phyloP scores from a whole-genome alignment of 2,888 invertebrate genomes.

The Caenorhabditis japonica region DNA sequence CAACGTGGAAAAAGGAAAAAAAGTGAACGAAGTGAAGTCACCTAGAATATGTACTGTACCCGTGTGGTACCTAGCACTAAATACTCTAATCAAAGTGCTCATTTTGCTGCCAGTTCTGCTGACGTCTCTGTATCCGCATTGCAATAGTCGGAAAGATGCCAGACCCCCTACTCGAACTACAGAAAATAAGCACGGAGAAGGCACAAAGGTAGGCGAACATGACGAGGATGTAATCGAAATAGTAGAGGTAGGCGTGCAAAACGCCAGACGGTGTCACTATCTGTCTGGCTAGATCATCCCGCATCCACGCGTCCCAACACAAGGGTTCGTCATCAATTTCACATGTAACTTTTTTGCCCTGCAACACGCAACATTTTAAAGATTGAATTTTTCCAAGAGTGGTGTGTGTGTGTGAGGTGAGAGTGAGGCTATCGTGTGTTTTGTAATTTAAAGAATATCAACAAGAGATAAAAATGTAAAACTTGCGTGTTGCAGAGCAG shows the following conservation, averaged over 20 bases:
- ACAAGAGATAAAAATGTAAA: background rate
- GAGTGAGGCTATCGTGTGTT: background rate
- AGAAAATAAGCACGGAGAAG: conserved; percentile 1
- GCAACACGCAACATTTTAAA: conserved; percentile 52
- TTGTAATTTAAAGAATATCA: background rate
- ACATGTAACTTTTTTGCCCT: conserved; percentile 61
- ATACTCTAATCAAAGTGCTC: too few species aligned
- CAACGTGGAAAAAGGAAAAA: too few species aligned
- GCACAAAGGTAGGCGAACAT: conserved; percentile 14
- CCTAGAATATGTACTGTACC: too few species aligned
- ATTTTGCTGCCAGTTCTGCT: too few species aligned
- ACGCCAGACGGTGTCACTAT: conserved; percentile 4
- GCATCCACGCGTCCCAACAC: conserved; percentile 38
- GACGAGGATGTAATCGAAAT: conserved; percentile 13
- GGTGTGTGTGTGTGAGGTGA: background rate
- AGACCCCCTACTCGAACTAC: background rate
- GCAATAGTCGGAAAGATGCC: too few species aligned
- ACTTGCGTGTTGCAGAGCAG: conserved; percentile 49
- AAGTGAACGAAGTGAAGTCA: too few species aligned
- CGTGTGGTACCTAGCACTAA: too few species aligned
- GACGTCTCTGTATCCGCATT: too few species aligned
- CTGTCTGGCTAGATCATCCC: conserved; percentile 8
- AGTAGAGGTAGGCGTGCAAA: conserved; percentile 4
- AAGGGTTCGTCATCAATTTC: conserved; percentile 55
- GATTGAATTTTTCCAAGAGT: background rate